These are phyloP conservation scores for Neopelma chrysocephalum DNA, from an alignment of 2,797 vertebrate species.

Conservation along the genomic window DNA sequence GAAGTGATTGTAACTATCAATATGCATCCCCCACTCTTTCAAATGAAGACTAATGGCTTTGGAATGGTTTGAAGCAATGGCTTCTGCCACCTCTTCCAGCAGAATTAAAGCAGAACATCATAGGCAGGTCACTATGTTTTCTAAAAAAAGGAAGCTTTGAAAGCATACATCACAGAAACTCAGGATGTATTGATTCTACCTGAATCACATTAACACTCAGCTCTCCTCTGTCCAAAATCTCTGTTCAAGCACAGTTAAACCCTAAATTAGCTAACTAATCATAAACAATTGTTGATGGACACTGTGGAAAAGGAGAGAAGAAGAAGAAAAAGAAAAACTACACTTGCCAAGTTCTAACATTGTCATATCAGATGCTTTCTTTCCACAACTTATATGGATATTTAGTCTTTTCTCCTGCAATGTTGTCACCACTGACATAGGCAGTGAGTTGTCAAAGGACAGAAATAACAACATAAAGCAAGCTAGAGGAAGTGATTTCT, in stretches of 20 bases:
- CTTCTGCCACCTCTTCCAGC: background rate
- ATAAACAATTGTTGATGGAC: slow-evolving; percentile 31
- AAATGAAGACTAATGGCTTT: background rate
- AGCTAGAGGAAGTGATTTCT: background rate
- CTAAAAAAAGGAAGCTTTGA: background rate
- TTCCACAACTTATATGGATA: background rate
- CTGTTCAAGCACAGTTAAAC: background rate
- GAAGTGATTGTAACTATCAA: background rate
- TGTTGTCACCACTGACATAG: background rate
- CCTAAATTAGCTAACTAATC: slow-evolving; percentile 9
- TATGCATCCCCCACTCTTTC: background rate
- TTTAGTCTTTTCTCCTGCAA: background rate
- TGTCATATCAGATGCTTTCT: background rate
- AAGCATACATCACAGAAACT: background rate
- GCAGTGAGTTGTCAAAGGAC: background rate
- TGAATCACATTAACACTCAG: background rate
- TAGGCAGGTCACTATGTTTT: background rate
- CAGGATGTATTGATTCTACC: background rate
- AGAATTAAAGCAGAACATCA: background rate
- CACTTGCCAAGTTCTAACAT: background rate
- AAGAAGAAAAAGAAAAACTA: background rate
- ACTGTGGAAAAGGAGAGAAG: background rate
- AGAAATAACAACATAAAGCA: background rate
- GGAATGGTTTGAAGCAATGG: background rate
- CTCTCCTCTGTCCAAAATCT: slow-evolving; percentile 8